Evolutionary conservation across 2,888 invertebrate species (phyloP), one percentile per base, ranked within the genome.

Genomic region (Cetonia aurata): DNA sequence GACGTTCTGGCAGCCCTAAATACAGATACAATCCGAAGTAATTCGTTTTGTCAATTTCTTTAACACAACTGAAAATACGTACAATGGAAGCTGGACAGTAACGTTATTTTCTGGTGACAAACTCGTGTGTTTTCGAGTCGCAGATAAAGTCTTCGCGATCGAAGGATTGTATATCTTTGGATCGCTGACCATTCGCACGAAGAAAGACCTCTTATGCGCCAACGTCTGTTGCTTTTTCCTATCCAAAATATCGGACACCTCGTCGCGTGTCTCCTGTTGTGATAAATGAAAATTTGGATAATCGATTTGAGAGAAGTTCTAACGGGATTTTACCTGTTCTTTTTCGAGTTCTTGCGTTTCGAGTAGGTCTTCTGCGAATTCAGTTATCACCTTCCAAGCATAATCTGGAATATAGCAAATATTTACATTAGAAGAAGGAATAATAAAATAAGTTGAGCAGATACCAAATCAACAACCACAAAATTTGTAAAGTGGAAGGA

Each of bases 171-270:
- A 96, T 80, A 98, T 94, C 85, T 97, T 98, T 1, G 98, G 97
- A 87, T 98, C 98, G 83, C 95, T 95, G 74, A 96, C 97, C 98
- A 98, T 98, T 60, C 98, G 93, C 70, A 98, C 98, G 86, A 98
- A 96, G 89, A 97, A 97, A 12, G 96, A 96, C 66, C 98, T 90
- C 85, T 96, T 96, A 85, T 96, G 93, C 8, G 95, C 94, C 80
- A 98, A 85, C 4, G 93, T 92, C 70, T 94, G 93, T 78, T 91
- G 91, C 81, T 91, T 89, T 82, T 92, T 93, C 70, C 91, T 89
- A 77, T 92, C 90, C 53, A 92, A 86, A 70, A 93, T 91, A 74
- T 92, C 93, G 76, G 91, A 91, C 48, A 95, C 86, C 76, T 91
- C 91, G 78, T 94, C 94, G 85, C 90, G 86, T 41, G 86, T 84